These are phyloP conservation scores for Phortica magna DNA, from an alignment of 2,888 invertebrate genomes.

Conservation along the genomic window DNA sequence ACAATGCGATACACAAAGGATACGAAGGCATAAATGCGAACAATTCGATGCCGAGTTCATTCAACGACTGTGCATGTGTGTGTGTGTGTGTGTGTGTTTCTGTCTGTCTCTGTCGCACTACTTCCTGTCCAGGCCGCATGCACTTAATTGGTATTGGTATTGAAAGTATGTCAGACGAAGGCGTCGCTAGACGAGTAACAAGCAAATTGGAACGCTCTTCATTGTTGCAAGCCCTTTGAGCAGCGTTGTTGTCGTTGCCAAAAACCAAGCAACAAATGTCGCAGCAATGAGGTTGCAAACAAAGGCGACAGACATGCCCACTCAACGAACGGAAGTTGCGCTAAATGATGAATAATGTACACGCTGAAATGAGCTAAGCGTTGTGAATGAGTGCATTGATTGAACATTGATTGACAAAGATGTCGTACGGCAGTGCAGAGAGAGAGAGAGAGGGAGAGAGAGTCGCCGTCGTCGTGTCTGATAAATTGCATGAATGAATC, in stretches of 20 bases:
- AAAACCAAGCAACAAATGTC: too few relatives aligned
- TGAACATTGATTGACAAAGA: slow-evolving; percentile 65
- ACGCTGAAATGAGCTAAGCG: neutral
- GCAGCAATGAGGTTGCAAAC: too few relatives aligned
- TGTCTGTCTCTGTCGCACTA: too few relatives aligned
- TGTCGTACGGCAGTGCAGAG: neutral
- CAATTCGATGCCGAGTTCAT: slow-evolving; percentile 1
- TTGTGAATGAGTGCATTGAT: slow-evolving; percentile 52
- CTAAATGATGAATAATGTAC: neutral
- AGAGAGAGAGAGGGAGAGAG: too few relatives aligned
- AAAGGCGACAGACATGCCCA: neutral
- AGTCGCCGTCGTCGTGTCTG: slow-evolving; percentile 15
- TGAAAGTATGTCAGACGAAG: slow-evolving; percentile 56
- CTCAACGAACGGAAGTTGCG: neutral
- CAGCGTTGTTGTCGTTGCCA: too few relatives aligned
- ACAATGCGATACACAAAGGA: slow-evolving; percentile 39
- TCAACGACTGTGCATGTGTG: slow-evolving; percentile 24
- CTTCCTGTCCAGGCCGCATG: neutral
- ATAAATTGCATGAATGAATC: slow-evolving; percentile 29
- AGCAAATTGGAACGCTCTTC: neutral
- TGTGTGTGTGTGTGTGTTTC: neutral
- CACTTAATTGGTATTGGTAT: neutral
- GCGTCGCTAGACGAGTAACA: slow-evolving; percentile 28
- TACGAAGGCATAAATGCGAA: neutral
- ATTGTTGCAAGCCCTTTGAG: too few relatives aligned